Evolutionary conservation across 64 coral and sea anemone genomes (phyloP).

Genomic region (Dendronephthya gigantea): DNA sequence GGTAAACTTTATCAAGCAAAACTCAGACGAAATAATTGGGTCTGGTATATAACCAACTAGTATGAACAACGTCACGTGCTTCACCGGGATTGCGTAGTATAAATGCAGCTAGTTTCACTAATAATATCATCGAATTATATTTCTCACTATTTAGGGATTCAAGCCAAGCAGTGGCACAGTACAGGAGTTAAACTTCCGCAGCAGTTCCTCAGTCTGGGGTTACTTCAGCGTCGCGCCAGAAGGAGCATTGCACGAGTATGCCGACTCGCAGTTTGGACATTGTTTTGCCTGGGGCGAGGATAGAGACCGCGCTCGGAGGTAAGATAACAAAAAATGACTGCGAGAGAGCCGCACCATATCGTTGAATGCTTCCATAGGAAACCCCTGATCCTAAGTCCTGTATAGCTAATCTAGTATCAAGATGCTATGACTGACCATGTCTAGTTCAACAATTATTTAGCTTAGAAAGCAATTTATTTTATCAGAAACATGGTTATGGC

Average conservation of each 20-base stretch:
- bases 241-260: conserved; percentile 89
- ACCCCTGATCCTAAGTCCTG: too few species aligned
- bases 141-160: conserved; percentile 53
- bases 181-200: conserved; percentile 86
- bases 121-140: too few species aligned
- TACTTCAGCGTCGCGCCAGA: conserved; percentile 95
- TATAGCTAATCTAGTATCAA: too few species aligned
- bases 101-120: neutral
- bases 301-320: conserved; percentile 89
- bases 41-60: too few species aligned
- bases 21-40: too few species aligned
- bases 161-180: conserved; percentile 97
- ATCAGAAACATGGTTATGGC: conserved; percentile 80
- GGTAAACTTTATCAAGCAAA: conserved; percentile 18
- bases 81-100: too few species aligned
- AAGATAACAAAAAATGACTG: too few species aligned
- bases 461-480: neutral
- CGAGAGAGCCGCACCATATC: too few species aligned
- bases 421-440: too few species aligned
- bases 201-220: conserved; percentile 88
- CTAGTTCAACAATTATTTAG: too few species aligned
- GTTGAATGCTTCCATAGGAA: too few species aligned
- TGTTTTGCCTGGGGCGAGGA: conserved; percentile 99
- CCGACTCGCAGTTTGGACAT: conserved; percentile 96
- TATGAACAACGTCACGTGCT: too few species aligned